Evolutionary conservation across 2,888 invertebrate genomes (phyloP), one percentile per base, ranked within the genome.

Genomic region (Leucophenga maculata): DNA sequence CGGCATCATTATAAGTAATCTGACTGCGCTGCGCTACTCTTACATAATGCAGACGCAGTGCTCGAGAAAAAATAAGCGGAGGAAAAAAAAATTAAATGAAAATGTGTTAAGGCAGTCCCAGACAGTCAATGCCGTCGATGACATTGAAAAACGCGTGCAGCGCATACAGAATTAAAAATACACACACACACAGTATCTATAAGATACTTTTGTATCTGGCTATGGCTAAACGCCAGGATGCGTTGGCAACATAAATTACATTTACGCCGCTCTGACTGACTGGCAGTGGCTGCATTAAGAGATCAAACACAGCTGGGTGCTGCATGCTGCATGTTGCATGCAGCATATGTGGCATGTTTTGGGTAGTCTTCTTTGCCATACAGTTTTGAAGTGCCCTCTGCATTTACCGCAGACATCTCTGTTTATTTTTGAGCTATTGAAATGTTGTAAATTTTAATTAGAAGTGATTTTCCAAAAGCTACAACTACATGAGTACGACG

Each of bases 261-360:
- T 32, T 16, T 16, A 16, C 59, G 18, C 16, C 59, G 32, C 13
- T 55, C 39, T 39, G 39, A 3, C 39, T 39, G 39, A 39, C 39
- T 22, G 55, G 14, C 55, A 22, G 52, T 22, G 32, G 44, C 39
- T 18, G 60, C 39, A 60, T 60, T 60, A 60, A 60, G 60, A 60
- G 60, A 60, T 60, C 60, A 60, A 60, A 60, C 60, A 60, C 60
- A 60, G 60, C 60, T 60, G 60, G 60, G 11, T 60, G 60, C 16
- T 31, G 22, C 14, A 2, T 14, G 1, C 3, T 57, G 52, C 52
- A 18, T 20, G 16, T 26, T 26, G 26, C 26, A 26, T 52, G 52
- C 52, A 9, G 11, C 16, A 16, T 9, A 16, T 52, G 6, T 16
- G 14, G 4, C 39, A 1, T 39, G 39, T 39, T 52, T 20, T 16